These are phyloP conservation scores for Tamias sibiricus DNA, from an alignment of 2,113 vertebrate genomes.

Conservation along the genomic window DNA sequence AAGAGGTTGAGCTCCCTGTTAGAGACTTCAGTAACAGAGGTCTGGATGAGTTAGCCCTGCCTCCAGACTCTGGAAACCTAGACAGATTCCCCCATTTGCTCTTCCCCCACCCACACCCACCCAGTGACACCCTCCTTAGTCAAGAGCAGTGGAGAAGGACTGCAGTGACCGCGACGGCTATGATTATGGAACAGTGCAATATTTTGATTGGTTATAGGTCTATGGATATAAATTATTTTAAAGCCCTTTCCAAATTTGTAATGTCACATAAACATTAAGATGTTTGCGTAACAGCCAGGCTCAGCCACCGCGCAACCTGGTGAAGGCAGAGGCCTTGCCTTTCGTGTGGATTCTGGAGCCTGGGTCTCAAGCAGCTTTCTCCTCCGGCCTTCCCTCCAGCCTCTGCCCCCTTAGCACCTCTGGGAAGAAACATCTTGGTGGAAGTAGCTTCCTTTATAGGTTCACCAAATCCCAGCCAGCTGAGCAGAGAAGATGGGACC, in stretches of 20 bases:
- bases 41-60: not conserved
- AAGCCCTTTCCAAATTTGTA: not conserved
- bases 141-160: not conserved
- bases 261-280: not conserved
- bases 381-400: not conserved
- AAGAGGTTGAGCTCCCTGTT: not conserved
- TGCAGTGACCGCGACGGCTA: not conserved
- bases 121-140: not conserved
- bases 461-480: not conserved
- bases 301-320: not conserved
- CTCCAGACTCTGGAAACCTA: not conserved
- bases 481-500: not conserved
- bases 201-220: conserved; percentile 16
- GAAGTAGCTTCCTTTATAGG: not conserved
- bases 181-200: not conserved
- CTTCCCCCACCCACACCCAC: too few species aligned
- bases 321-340: not conserved
- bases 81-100: too few species aligned
- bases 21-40: not conserved
- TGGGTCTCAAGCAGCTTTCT: not conserved
- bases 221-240: not conserved
- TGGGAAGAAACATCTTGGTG: not conserved
- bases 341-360: not conserved
- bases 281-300: not conserved
- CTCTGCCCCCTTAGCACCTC: not conserved